Conservation (phyloP, 2,113 vertebrate species). For the Anguilla japonica region DNA sequence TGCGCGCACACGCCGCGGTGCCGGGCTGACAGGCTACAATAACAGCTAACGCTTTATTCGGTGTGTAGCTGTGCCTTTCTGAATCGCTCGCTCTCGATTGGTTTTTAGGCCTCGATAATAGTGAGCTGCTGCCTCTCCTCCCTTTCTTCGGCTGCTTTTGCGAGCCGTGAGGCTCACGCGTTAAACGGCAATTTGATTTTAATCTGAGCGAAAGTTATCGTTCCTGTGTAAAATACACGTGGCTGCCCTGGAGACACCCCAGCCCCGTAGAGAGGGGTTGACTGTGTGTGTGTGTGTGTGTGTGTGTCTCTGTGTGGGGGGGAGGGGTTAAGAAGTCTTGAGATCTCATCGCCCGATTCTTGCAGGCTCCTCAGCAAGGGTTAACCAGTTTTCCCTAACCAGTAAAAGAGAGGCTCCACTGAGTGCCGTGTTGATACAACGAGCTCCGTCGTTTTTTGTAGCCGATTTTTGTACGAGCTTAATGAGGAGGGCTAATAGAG, state of each 20-base stretch:
- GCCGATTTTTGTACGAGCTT: slow-evolving; percentile 60
- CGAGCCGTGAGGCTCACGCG: slow-evolving; percentile 36
- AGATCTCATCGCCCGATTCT: slow-evolving; percentile 36
- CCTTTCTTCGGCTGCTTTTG: slow-evolving; percentile 22
- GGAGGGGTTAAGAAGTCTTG: slow-evolving; percentile 23
- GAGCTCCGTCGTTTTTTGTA: slow-evolving; percentile 58
- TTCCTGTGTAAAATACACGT: slow-evolving; percentile 40
- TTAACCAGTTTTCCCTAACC: slow-evolving; percentile 30
- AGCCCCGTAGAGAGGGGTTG: not conserved
- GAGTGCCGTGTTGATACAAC: slow-evolving; percentile 45
- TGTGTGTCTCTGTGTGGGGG: not conserved
- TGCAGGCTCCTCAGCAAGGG: not conserved
- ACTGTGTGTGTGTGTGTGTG: not conserved
- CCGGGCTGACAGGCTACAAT: not conserved
- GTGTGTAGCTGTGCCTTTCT: not conserved
- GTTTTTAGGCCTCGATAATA: slow-evolving; percentile 11
- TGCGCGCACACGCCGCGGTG: not conserved
- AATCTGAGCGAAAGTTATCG: slow-evolving; percentile 30
- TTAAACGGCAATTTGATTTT: slow-evolving; percentile 40
- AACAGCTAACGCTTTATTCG: not conserved
- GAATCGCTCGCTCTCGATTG: not conserved
- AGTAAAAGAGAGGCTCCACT: slow-evolving; percentile 28
- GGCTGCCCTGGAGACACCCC: slow-evolving; percentile 12
- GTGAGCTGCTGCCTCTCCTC: not conserved
- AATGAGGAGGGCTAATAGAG: slow-evolving; percentile 59